Percentiles rank a stretch among this genome's conserved stretches.
These are phyloP conservation scores for Carassius carassius DNA, from an alignment of 2,113 vertebrate genomes.

Conservation along the genomic window DNA sequence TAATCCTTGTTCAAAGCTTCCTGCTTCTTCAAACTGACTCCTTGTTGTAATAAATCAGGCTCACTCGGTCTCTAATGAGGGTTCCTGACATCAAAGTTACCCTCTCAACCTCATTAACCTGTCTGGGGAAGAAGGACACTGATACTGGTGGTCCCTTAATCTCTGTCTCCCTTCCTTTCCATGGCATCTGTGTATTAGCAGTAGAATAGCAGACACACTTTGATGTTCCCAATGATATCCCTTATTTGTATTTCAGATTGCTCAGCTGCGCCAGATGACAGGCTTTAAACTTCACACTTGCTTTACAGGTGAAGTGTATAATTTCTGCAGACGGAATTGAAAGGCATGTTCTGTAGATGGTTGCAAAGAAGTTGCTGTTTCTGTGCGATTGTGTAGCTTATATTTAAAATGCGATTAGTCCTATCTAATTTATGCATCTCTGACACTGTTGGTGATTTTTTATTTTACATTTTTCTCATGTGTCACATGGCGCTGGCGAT, in stretches of 20 bases:
- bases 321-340: neutral
- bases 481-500: conserved; percentile 10
- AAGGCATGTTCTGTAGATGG: neutral
- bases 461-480: conserved; percentile 8
- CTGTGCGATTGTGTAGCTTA: neutral
- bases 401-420: conserved; percentile 36
- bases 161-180: conserved; percentile 5
- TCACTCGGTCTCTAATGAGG: conserved; percentile 42
- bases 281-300: neutral
- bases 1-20: conserved; percentile 40
- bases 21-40: conserved; percentile 29
- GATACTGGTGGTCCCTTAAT: conserved; percentile 37
- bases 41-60: conserved; percentile 51
- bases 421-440: conserved; percentile 36
- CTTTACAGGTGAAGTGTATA: neutral
- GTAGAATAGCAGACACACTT: neutral
- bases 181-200: neutral
- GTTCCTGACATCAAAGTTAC: conserved; percentile 48
- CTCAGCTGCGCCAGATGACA: neutral
- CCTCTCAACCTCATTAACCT: conserved; percentile 52
- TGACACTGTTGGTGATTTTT: conserved; percentile 3
- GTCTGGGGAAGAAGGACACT: conserved; percentile 33
- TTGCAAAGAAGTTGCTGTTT: neutral
- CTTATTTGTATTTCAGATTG: neutral
- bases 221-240: neutral